These are phyloP conservation scores for Bos javanicus DNA, from an alignment of 2,113 vertebrate genomes.

Conservation along the genomic window DNA sequence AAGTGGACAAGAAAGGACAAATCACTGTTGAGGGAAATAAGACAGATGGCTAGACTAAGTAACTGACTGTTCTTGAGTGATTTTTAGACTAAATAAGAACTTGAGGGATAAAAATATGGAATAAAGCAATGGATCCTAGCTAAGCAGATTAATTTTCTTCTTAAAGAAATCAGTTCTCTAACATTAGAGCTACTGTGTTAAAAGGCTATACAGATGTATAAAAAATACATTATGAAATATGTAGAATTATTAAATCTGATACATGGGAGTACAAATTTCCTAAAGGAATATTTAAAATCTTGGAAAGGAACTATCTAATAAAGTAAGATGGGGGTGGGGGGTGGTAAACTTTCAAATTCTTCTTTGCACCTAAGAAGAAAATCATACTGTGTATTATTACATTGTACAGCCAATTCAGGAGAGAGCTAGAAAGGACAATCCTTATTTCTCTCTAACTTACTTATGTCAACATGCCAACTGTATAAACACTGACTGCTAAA, in stretches of 20 bases:
- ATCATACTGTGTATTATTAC: not conserved
- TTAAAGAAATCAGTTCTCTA: conserved; percentile 22
- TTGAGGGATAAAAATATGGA: conserved; percentile 17
- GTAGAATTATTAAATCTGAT: not conserved
- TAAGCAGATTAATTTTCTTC: conserved; percentile 18
- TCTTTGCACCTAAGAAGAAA: conserved; percentile 5
- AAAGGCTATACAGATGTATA: not conserved
- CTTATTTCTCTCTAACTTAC: not conserved
- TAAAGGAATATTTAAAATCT: conserved; percentile 19
- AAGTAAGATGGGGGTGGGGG: not conserved
- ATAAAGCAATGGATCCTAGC: not conserved
- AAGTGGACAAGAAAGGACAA: not conserved
- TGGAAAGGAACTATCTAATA: not conserved
- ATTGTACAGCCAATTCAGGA: not conserved
- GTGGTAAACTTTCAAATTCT: not conserved
- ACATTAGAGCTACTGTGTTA: not conserved
- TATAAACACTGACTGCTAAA: not conserved
- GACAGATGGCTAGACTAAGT: not conserved
- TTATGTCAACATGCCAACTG: not conserved
- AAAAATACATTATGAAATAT: conserved; percentile 19
- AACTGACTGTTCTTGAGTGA: not conserved
- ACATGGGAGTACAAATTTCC: not conserved
- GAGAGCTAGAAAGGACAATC: not conserved
- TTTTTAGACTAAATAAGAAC: conserved; percentile 41
- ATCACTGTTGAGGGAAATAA: not conserved